Conservation (phyloP, 2,888 invertebrate species). For the Xestia rhomboidea region DNA sequence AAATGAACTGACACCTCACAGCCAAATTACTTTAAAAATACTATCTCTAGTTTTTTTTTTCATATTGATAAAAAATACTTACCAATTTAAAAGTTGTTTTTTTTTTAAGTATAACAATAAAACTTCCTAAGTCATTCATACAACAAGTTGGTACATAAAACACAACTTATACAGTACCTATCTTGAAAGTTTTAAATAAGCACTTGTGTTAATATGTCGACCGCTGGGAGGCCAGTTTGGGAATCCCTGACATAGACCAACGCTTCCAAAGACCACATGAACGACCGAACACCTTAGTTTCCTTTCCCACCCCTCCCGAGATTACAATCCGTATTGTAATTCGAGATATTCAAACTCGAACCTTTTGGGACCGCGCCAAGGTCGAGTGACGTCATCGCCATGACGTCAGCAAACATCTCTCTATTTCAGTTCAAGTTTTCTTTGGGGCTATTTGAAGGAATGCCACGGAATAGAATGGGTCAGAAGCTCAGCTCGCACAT, state of each 20-base stretch:
- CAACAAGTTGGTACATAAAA: too few relatives aligned
- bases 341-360: conserved; percentile 53
- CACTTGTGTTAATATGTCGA: too few relatives aligned
- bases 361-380: conserved; percentile 68
- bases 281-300: conserved; percentile 28
- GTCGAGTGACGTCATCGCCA: conserved; percentile 69
- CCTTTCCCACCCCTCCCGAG: conserved; percentile 14
- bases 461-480: not conserved
- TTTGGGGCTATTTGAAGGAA: conserved; percentile 38
- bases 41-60: too few relatives aligned
- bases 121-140: too few relatives aligned
- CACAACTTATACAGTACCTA: too few relatives aligned
- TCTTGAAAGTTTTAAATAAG: too few relatives aligned
- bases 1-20: too few relatives aligned
- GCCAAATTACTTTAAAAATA: too few relatives aligned
- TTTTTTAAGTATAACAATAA: too few relatives aligned
- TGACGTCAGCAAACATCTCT: conserved; percentile 68
- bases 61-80: too few relatives aligned
- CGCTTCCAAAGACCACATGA: conserved; percentile 5
- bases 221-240: too few relatives aligned
- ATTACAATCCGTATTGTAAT: conserved; percentile 60
- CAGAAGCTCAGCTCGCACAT: conserved; percentile 1
- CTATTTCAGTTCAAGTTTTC: conserved; percentile 45
- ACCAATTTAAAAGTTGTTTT: too few relatives aligned
- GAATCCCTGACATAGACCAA: not conserved